These are phyloP conservation scores for Gymnoscopelus microlampas DNA, from an alignment of 2,797 vertebrate species.

Conservation along the genomic window DNA sequence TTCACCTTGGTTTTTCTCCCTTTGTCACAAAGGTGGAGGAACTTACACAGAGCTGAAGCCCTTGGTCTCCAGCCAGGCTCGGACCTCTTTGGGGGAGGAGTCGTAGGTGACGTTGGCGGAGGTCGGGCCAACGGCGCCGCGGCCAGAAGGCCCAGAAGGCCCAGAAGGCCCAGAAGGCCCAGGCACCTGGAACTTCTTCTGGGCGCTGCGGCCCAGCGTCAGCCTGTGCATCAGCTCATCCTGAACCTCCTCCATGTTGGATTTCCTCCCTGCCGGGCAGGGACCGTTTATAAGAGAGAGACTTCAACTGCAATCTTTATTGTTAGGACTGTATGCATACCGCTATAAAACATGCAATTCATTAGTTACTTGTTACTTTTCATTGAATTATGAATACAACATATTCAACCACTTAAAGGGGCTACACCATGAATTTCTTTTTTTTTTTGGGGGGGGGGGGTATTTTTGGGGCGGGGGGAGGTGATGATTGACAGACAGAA, in stretches of 20 bases:
- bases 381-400: no score
- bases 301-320: no score
- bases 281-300: not conserved
- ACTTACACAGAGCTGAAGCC: constrained; percentile 94
- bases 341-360: no score
- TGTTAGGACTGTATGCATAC: no score
- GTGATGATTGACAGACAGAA: no score
- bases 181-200: constrained; percentile 87
- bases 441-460: no score
- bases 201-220: constrained; percentile 91
- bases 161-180: constrained; percentile 53
- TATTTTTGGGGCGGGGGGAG: no score
- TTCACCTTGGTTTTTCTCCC: no score
- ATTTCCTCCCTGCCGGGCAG: constrained; percentile 87
- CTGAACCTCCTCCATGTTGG: constrained; percentile 98
- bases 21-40: not conserved
- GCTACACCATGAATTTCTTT: no score
- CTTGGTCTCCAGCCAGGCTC: constrained; percentile 89
- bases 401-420: no score
- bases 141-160: constrained; percentile 28
- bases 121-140: constrained; percentile 42
- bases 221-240: constrained; percentile 93
- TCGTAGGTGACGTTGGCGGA: constrained; percentile 87
- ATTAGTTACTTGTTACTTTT: no score
- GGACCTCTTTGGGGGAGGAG: constrained; percentile 88